These are phyloP conservation scores for Zaprionus camerounensis DNA, from an alignment of 1,140 invertebrate species.

Conservation along the genomic window DNA sequence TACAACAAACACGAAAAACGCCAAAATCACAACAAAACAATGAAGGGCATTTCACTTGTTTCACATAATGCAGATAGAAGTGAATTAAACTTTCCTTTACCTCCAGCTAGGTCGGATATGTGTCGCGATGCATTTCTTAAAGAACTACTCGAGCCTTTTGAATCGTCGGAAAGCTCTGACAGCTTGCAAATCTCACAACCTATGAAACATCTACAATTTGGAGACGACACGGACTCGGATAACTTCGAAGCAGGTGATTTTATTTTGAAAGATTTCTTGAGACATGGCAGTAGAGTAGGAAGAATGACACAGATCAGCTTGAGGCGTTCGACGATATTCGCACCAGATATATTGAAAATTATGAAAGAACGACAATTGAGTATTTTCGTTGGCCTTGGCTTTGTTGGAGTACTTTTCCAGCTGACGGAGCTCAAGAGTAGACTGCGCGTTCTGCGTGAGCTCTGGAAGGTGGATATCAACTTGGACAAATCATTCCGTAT, in stretches of 20 bases:
- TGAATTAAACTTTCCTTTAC: not conserved
- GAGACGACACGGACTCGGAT: rapidly evolving
- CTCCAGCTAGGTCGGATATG: not conserved
- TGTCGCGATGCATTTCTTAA: slow-evolving; percentile 1
- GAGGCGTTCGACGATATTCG: not conserved
- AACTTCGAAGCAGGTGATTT: not conserved
- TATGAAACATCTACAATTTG: not conserved
- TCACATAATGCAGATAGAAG: too few relatives aligned
- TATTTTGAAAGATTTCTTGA: not conserved
- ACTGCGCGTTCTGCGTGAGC: slow-evolving; percentile 12
- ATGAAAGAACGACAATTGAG: slow-evolving; percentile 35
- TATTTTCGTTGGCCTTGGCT: slow-evolving; percentile 32
- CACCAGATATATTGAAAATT: slow-evolving; percentile 4
- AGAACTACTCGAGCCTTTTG: not conserved
- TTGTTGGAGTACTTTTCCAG: slow-evolving; percentile 26
- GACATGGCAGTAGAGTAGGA: too few relatives aligned
- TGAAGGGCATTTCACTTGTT: not conserved
- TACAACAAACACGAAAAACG: not conserved
- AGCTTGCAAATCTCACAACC: not conserved
- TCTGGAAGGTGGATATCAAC: slow-evolving; percentile 22
- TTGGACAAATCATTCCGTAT: slow-evolving; percentile 12
- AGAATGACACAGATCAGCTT: not conserved
- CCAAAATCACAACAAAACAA: not conserved
- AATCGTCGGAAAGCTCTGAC: not conserved
- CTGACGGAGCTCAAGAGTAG: slow-evolving; percentile 21